A percentile compares a stretch with the other conserved stretches of the same genome.
Conservation (phyloP, 53 echinoderm and acorn worm genomes). For the Actinopyga echinites region DNA sequence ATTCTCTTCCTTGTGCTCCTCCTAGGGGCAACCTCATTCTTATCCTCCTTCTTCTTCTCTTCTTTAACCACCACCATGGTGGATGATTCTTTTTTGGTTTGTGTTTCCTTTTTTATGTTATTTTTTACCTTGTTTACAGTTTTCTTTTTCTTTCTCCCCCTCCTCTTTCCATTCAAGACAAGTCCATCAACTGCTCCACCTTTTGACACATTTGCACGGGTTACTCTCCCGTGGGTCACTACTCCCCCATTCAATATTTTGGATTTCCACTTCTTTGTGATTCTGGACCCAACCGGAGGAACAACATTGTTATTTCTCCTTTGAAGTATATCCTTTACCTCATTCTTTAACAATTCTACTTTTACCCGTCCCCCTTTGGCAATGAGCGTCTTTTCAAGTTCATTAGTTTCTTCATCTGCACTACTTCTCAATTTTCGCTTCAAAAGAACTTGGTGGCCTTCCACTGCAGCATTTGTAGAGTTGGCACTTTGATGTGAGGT, state of each 20-base stretch:
- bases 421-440: constrained; percentile 58
- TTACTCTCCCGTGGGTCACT: neutral
- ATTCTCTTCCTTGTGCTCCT: constrained; percentile 40
- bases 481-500: constrained; percentile 56
- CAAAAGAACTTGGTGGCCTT: constrained; percentile 47
- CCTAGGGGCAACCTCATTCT: constrained; percentile 24
- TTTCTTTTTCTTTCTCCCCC: constrained; percentile 54
- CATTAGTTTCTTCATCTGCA: constrained; percentile 21
- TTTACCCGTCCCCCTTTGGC: neutral
- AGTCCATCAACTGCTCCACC: neutral
- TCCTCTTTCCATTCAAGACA: constrained; percentile 45
- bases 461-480: constrained; percentile 58
- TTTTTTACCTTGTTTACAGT: constrained; percentile 23
- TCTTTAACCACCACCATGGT: neutral
- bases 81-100: neutral
- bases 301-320: constrained; percentile 43
- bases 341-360: constrained; percentile 3
- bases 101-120: constrained; percentile 18
- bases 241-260: neutral
- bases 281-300: constrained; percentile 15
- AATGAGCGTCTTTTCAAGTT: constrained; percentile 18
- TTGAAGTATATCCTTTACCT: constrained; percentile 10
- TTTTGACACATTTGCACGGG: constrained; percentile 19
- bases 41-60: neutral
- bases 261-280: constrained; percentile 7